These are phyloP conservation scores for Plutella xylostella DNA, from an alignment of 2,888 invertebrate species.

Conservation along the genomic window DNA sequence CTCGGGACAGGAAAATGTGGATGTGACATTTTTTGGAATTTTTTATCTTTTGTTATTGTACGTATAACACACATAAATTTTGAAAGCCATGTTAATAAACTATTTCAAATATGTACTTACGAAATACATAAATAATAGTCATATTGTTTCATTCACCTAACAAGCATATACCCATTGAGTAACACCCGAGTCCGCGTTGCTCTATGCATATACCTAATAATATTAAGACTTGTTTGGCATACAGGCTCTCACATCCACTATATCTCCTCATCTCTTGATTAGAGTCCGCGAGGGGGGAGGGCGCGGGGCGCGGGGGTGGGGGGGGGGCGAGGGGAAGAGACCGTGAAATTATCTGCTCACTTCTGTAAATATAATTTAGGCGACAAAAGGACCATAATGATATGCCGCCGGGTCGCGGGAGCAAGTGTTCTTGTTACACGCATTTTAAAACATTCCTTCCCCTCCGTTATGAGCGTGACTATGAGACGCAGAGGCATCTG, in stretches of 20 bases:
- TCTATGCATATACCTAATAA: too few species aligned
- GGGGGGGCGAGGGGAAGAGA: constrained; percentile 57
- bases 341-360: constrained; percentile 71
- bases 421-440: constrained; percentile 46
- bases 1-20: constrained; percentile 31
- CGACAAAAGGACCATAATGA: constrained; percentile 69
- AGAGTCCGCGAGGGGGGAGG: constrained; percentile 48
- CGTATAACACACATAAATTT: too few species aligned
- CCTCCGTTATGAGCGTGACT: constrained; percentile 17
- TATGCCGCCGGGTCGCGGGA: constrained; percentile 54
- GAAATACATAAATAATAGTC: too few species aligned
- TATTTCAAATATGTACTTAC: too few species aligned
- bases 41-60: background rate
- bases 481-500: too few species aligned
- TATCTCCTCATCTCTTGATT: constrained; percentile 41
- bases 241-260: background rate
- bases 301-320: constrained; percentile 37
- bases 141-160: too few species aligned
- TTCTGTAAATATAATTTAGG: constrained; percentile 70
- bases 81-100: background rate
- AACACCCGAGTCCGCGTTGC: too few species aligned
- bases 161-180: too few species aligned
- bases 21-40: constrained; percentile 22
- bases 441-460: constrained; percentile 41
- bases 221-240: too few species aligned